Evolutionary conservation across 2,113 vertebrate genomes (phyloP).

Genomic region (Rostratula benghalensis): DNA sequence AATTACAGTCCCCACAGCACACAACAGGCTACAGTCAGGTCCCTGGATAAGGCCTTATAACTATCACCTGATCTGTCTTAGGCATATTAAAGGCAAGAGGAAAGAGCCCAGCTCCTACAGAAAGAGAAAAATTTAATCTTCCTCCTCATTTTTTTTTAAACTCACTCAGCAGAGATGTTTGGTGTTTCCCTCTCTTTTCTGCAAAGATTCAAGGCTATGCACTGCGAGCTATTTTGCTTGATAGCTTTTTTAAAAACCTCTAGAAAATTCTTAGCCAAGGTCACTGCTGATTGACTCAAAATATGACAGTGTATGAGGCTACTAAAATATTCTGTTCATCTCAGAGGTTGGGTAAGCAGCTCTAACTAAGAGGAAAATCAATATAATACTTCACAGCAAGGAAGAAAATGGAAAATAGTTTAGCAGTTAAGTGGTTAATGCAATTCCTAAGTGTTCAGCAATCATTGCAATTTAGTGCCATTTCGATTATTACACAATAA

Average conservation of each 20-base stretch:
- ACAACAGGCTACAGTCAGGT: background rate
- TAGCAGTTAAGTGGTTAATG: constrained; percentile 82
- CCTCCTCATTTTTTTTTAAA: background rate
- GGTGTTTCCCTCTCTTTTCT: background rate
- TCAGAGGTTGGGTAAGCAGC: constrained; percentile 42
- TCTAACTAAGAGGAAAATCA: constrained; percentile 42
- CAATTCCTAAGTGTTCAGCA: constrained; percentile 83
- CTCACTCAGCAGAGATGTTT: background rate
- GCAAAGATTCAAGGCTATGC: background rate
- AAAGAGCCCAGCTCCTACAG: background rate
- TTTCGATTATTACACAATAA: constrained; percentile 89
- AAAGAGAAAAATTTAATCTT: background rate
- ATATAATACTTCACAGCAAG: constrained; percentile 28
- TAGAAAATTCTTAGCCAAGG: constrained; percentile 56
- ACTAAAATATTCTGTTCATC: constrained; percentile 36
- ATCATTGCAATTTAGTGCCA: constrained; percentile 86
- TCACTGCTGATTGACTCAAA: constrained; percentile 55
- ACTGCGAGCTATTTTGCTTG: background rate
- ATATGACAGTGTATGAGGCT: background rate
- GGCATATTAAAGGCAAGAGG: background rate
- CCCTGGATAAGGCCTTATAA: background rate
- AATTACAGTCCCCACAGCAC: background rate
- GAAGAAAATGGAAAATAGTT: constrained; percentile 63
- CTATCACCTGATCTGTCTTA: background rate
- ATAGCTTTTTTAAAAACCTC: background rate